Evolutionary conservation across 2,113 vertebrate genomes (phyloP), one percentile per base, ranked within the genome.

Genomic region (Takifugu bimaculatus): DNA sequence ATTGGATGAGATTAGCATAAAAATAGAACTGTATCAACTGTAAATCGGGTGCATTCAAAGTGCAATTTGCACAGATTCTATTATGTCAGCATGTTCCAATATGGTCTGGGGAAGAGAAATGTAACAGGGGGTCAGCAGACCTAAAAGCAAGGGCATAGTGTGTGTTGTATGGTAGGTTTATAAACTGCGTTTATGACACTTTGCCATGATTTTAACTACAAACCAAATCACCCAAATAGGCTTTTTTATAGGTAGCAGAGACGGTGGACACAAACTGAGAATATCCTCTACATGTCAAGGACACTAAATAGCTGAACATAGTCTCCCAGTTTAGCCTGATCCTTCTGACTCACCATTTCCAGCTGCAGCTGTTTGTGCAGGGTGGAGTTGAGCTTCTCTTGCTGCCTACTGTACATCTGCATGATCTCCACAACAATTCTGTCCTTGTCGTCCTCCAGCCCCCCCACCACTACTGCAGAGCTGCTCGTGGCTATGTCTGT

Each of bases 401-500:
- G 96, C 83, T 99, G 95, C 77, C 91, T 93, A 78, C 93, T 86
- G 59, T 97, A 99, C 78, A 95, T 97, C 90, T 93, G 96, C 88
- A 99, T 93, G 12, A 97, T 96, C 91, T 97, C 95, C 84, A 97
- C 93, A 90, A 99, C 95, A 71, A 98, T 98, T 83, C 87, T 93
- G 51, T 96, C 94, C 83, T 98, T 98, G 88, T 98, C 94, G 35
- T 99, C 97, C 79, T 98, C 95, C 81, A 87, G 90, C 50, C 63
- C 82, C 63, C 79, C 81, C 57, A 44, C 70, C n/a, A 7, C 59
- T 25, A 1, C 74, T 5, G 69, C 75, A 20, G 65, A 13, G 1
- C 45, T 1, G 73, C 78, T 64, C 3, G 43, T 32, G 65, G 82
- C 84, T 53, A 79, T 74, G 88, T 91, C 52, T 63, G 48, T 88